Evolutionary conservation across 1,140 invertebrate genomes (phyloP).

Genomic region (Eurytemora carolleeae): DNA sequence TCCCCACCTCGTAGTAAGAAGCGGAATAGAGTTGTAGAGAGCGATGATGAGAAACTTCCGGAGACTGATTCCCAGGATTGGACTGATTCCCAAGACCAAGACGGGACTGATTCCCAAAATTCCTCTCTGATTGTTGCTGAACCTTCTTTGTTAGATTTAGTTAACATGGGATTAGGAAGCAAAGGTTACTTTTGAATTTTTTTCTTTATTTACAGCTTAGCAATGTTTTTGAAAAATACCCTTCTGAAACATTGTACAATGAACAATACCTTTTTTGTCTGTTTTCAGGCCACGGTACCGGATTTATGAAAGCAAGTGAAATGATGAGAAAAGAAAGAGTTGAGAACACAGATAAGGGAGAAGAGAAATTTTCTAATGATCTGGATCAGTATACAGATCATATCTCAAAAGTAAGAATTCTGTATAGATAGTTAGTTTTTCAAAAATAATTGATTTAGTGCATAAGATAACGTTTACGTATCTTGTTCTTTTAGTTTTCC

Average conservation of each 20-base stretch:
- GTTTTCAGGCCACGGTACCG: neutral
- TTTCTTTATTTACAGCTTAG: neutral
- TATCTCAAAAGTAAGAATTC: neutral
- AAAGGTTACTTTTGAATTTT: neutral
- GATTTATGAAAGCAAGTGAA: neutral
- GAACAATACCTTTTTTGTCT: neutral
- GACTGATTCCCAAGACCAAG: neutral
- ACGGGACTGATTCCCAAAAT: neutral
- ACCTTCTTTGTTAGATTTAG: neutral
- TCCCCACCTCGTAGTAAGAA: no score
- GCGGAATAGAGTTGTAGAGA: neutral
- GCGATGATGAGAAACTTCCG: neutral
- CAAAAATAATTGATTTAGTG: neutral
- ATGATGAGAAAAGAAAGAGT: neutral
- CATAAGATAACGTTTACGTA: neutral
- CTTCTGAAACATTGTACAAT: neutral
- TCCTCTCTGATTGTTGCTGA: neutral
- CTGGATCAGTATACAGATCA: neutral
- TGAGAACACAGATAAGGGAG: neutral
- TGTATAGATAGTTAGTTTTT: neutral
- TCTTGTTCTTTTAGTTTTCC: neutral
- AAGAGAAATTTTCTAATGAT: neutral
- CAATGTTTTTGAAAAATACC: neutral
- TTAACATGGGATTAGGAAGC: neutral
- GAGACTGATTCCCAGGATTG: neutral